These are phyloP conservation scores for Penelope pileata DNA, from an alignment of 2,113 vertebrate genomes.

Conservation along the genomic window DNA sequence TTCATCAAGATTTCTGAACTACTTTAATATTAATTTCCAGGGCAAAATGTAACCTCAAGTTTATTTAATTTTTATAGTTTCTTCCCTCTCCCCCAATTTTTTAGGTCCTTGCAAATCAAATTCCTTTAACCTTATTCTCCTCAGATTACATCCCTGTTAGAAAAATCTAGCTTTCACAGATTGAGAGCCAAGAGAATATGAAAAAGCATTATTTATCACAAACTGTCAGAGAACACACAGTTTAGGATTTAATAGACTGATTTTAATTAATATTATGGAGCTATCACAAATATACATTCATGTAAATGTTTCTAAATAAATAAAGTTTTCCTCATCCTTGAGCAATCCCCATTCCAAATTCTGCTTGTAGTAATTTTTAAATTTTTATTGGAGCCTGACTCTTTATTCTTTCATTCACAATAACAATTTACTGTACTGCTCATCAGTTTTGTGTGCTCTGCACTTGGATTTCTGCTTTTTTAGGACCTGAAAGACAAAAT, in stretches of 20 bases:
- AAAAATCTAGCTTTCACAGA: background rate
- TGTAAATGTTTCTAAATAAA: background rate
- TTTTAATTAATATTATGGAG: background rate
- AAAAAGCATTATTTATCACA: background rate
- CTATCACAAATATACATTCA: background rate
- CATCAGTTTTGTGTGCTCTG: background rate
- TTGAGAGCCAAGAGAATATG: background rate
- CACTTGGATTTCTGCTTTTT: background rate
- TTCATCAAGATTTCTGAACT: background rate
- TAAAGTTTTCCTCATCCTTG: background rate
- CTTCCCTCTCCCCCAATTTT: fast-evolving
- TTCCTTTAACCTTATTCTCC: background rate
- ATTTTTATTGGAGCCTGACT: background rate
- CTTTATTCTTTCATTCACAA: background rate
- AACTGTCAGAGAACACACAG: background rate
- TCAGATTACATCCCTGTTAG: background rate
- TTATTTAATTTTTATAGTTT: background rate
- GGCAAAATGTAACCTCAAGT: background rate
- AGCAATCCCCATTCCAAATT: background rate
- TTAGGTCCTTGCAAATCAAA: background rate
- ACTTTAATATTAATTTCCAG: background rate
- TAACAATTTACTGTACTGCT: fast-evolving
- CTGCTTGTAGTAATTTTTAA: background rate
- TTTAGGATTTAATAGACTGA: background rate
- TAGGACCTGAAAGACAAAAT: background rate